Evolutionary conservation across 2,888 invertebrate genomes (phyloP).

Genomic region (Apodemia hepburni): DNA sequence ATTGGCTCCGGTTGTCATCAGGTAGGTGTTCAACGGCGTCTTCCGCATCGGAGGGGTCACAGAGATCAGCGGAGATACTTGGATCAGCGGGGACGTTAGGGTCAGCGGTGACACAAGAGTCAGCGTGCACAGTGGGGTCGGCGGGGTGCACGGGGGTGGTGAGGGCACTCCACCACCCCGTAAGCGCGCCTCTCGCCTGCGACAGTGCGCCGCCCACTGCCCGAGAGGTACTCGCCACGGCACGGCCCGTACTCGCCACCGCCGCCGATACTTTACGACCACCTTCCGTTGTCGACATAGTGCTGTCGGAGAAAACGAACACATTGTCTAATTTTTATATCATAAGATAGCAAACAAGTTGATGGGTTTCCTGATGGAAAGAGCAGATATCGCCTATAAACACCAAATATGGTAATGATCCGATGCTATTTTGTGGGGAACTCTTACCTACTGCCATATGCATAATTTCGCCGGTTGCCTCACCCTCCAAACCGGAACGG

Average conservation of each 20-base stretch:
- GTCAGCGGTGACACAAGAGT: slow-evolving; percentile 28
- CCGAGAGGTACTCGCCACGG: slow-evolving; percentile 83
- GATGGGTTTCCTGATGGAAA: too few species aligned
- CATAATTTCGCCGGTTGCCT: too few species aligned
- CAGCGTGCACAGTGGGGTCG: slow-evolving; percentile 28
- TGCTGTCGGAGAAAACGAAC: slow-evolving; percentile 74
- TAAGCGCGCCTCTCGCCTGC: slow-evolving; percentile 93
- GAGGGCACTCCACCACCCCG: slow-evolving; percentile 90
- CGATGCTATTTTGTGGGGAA: too few species aligned
- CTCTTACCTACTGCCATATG: too few species aligned
- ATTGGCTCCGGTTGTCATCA: slow-evolving; percentile 31
- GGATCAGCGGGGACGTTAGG: slow-evolving; percentile 24
- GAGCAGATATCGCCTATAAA: too few species aligned
- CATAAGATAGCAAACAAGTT: too few species aligned
- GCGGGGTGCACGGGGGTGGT: slow-evolving; percentile 42
- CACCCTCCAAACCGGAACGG: too few species aligned
- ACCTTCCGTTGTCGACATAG: slow-evolving; percentile 96
- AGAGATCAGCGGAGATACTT: slow-evolving; percentile 28
- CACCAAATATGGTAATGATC: too few species aligned
- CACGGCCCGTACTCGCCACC: slow-evolving; percentile 93
- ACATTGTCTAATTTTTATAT: too few species aligned
- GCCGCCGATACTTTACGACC: slow-evolving; percentile 96
- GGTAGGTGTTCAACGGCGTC: slow-evolving; percentile 37
- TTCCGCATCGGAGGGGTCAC: slow-evolving; percentile 42
- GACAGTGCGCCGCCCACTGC: slow-evolving; percentile 89